Base-by-base conservation (phyloP, 2,113 vertebrate species). In the Archilochus colubris region DNA sequence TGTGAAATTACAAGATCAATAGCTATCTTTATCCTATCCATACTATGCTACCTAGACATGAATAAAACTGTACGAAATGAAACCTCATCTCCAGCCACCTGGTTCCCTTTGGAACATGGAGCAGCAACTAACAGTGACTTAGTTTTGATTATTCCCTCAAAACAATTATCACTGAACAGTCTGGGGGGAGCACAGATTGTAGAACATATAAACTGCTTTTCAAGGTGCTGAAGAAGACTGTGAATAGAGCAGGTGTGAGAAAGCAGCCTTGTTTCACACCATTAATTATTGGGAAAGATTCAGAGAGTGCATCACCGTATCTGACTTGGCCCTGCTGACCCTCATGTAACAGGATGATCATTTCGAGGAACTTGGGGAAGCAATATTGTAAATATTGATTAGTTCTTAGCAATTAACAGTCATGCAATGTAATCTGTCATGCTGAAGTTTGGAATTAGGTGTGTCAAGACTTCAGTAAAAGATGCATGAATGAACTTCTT, bases 371-470 rank as follows among this genome's bases (percentile, higher is more conserved):
- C 33, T 33, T 33, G 33, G 33, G 33, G 33, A 33, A 33, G 33
- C 33, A 33, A 33, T 33, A 33, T 33, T 33, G 82, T 95, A 91
- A 95, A 85, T 93, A 95, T 82, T 96, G 92, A 95, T 95, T 94
- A 91, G 91, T 93, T 91, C 81, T 57, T 46, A 93, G 93, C 83
- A 95, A 96, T 95, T 94, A 95, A 72, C 46, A 94, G 54, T 88
- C 86, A 90, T 63, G 58, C 82, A 91, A 77, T 84, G 72, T 46
- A 95, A 88, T 23, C 58, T 85, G 55, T n/a, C 66, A 85, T 61
- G 62, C 31, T 80, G 22, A 50, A 91, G 17, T 66, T 90, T 64
- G 43, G 79, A 94, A 96, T 94, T 93, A 87, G 63, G 21, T 43
- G 80, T 68, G 62, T 51, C 78, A 90, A 90, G 91, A 92, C 80